Evolutionary conservation across 23 tunicate species (phyloP).

Genomic region (Oikopleura albicans): DNA sequence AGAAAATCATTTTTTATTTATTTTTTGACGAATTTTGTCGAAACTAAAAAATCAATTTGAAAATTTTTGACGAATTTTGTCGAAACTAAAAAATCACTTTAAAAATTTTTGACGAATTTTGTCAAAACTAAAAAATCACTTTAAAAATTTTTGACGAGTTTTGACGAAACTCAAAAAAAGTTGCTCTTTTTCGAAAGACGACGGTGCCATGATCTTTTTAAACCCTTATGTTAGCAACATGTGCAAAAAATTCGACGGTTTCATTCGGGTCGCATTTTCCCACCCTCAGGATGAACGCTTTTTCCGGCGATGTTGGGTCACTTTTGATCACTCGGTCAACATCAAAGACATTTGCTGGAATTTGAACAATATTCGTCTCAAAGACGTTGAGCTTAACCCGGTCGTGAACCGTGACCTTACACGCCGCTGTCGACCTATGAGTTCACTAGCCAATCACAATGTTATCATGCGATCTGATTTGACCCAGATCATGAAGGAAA

Average conservation of each 20-base stretch:
- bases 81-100: no score
- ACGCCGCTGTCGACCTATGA: slow-evolving; percentile 74
- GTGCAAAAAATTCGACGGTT: slow-evolving; percentile 81
- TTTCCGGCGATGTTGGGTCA: slow-evolving; percentile 94
- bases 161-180: no score
- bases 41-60: no score
- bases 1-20: no score
- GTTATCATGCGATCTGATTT: slow-evolving; percentile 44
- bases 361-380: slow-evolving; percentile 55
- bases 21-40: no score
- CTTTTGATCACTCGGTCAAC: slow-evolving; percentile 70
- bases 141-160: no score
- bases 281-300: slow-evolving; percentile 66
- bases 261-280: slow-evolving; percentile 86
- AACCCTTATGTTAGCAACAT: no score
- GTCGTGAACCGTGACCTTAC: slow-evolving; percentile 87
- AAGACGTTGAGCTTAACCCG: slow-evolving; percentile 73
- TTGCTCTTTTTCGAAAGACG: no score
- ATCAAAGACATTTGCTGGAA: slow-evolving; percentile 99
- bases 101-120: no score
- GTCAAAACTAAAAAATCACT: no score
- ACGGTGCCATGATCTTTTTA: no score
- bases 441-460: slow-evolving; percentile 69
- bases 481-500: background rate
- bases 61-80: no score